phyloP scores from a whole-genome alignment of 2,113 vertebrate genomes.

The Tragelaphus scriptus region DNA sequence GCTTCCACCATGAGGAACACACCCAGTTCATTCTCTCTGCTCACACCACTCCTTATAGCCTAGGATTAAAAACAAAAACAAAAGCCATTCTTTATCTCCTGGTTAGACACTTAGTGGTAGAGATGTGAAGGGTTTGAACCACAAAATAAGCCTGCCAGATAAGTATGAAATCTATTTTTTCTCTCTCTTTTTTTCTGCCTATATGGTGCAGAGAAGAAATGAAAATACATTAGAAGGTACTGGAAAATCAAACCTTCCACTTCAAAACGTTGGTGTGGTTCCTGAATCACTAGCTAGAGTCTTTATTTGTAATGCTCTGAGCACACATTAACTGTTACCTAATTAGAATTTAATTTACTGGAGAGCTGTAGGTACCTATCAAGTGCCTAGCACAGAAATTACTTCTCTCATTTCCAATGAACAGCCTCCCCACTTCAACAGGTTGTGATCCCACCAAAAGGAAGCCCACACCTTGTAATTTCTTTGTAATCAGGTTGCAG shows the following conservation, averaged over 20 bases:
- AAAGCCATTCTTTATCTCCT: background rate
- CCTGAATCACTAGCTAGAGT: background rate
- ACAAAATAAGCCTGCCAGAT: background rate
- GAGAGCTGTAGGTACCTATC: background rate
- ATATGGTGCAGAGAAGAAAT: background rate
- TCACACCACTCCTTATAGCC: background rate
- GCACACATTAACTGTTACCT: background rate
- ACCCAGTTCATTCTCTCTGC: background rate
- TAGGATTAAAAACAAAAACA: background rate
- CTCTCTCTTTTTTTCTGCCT: background rate
- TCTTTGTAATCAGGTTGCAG: background rate
- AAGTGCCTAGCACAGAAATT: background rate
- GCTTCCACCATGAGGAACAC: background rate
- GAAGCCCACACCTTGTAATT: background rate
- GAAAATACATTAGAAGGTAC: background rate
- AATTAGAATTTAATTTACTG: background rate
- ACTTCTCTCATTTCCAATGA: background rate
- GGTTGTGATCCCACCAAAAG: fast-evolving
- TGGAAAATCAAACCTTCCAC: background rate
- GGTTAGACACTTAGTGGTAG: background rate
- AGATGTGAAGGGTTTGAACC: background rate
- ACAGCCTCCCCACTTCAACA: background rate
- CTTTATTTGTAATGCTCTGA: background rate
- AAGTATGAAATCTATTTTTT: background rate
- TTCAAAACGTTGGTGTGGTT: background rate